Base-by-base conservation (phyloP, 2,797 vertebrate species). In the Myoxocephalus aenaeus region DNA sequence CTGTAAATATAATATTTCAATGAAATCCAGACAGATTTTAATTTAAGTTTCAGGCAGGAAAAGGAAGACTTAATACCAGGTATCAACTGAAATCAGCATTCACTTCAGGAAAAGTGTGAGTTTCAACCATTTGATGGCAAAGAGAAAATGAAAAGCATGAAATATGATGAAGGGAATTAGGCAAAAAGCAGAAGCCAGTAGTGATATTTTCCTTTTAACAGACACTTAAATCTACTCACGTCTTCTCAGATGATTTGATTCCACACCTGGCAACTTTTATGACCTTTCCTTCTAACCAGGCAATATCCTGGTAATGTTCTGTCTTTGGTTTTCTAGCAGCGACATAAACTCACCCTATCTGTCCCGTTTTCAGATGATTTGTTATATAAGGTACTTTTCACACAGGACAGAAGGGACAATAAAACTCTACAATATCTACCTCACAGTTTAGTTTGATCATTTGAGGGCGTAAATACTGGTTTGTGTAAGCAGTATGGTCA, bases 181-280 rank as follows among this genome's bases (percentile, higher is more conserved):
- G 84, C 77, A 80, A 46, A 69, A 66, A 81, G 82, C 62, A 67
- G 78, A 62, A 82, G 73, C 68, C 74, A 69, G 42, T 32, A 81
- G 63, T 65, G 77, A 75, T 76, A 69, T 87, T 87, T 88, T 82
- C 71, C 77, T 84, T 57, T 80, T 61, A 84, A 83, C 84, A 76
- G 88, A 87, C 77, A 84, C 87, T 91, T 87, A 88, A 87, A 86
- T 86, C 83, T 75, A 68, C 75, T 79, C 84, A 83, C 65, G 68
- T 88, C 83, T 86, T 59, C 85, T 77, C 70, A 58, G 82, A 90
- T 87, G 86, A 92, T 92, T 92, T 86, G 73, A 91, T 88, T 93
- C 81, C 83, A 82, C 87, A 90, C 89, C 88, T 89, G 81, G 80
- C 69, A 84, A 85, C 80, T 90, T 92, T 91, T 90, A 93, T 82